These are phyloP conservation scores for Ceratosolen solmsi DNA, from an alignment of 1,140 invertebrate species.

Conservation along the genomic window DNA sequence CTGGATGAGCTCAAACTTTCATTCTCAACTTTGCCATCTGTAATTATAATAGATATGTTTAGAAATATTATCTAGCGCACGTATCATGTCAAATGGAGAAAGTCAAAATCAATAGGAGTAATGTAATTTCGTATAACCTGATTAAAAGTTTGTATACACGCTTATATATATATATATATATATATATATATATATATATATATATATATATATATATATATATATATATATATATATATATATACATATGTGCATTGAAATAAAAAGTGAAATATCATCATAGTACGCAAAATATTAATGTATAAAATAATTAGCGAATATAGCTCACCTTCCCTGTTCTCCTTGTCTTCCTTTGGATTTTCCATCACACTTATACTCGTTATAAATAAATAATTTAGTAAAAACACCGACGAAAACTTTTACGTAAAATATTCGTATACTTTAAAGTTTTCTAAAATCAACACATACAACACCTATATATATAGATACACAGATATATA, in stretches of 20 bases:
- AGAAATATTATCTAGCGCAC: not conserved
- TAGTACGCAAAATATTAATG: too few species aligned
- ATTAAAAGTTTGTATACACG: not conserved
- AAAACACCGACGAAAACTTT: not conserved
- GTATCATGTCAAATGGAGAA: not conserved
- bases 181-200: not conserved
- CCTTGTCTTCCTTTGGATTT: constrained; percentile 17
- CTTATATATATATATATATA: not conserved
- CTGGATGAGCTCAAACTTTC: constrained; percentile 11
- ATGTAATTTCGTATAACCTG: not conserved
- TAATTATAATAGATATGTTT: not conserved
- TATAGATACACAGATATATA: too few species aligned
- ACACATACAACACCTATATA: too few species aligned
- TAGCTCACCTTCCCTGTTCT: constrained; percentile 6
- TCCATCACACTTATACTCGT: constrained; percentile 11
- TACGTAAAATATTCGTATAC: not conserved
- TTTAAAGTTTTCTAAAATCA: too few species aligned
- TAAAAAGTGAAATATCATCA: not conserved
- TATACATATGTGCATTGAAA: not conserved
- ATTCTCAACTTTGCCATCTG: not conserved
- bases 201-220: not conserved
- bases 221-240: not conserved
- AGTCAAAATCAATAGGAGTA: not conserved
- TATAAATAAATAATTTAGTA: not conserved
- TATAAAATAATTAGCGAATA: not conserved